These are phyloP conservation scores for Pollenia amentaria DNA, from an alignment of 2,888 invertebrate genomes.

Conservation along the genomic window DNA sequence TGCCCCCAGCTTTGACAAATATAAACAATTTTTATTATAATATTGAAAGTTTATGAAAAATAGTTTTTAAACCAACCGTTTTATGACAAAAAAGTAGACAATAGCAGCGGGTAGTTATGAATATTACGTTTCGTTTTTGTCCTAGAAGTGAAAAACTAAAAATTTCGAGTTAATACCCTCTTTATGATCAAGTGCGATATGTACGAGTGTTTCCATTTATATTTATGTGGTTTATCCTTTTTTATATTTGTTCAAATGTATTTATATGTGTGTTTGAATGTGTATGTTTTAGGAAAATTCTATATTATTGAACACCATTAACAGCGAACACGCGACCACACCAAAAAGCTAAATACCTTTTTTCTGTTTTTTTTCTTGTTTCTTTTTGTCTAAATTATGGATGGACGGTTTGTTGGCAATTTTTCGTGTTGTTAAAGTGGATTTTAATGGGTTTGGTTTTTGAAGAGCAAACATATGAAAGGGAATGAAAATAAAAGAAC, in stretches of 20 bases:
- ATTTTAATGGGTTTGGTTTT: conserved; percentile 68
- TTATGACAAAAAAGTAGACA: too few species aligned
- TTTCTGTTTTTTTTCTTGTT: conserved; percentile 40
- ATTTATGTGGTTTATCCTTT: conserved; percentile 60
- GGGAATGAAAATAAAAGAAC: conserved; percentile 30
- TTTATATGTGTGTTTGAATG: conserved; percentile 26
- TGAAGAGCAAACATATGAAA: conserved; percentile 33
- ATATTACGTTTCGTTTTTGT: too few species aligned
- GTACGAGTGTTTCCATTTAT: conserved; percentile 23
- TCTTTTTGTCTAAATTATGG: conserved; percentile 65
- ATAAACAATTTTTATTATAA: too few species aligned
- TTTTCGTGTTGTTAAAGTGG: conserved; percentile 61
- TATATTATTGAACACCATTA: conserved; percentile 73
- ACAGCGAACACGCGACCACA: conserved; percentile 72
- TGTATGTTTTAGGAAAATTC: conserved; percentile 51
- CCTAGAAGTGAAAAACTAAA: too few species aligned
- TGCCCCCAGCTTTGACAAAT: too few species aligned
- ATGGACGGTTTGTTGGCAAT: conserved; percentile 60
- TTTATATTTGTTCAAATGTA: conserved; percentile 31
- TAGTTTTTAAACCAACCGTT: too few species aligned
- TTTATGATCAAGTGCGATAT: too few species aligned
- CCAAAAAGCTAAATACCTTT: conserved; percentile 71
- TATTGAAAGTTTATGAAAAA: too few species aligned
- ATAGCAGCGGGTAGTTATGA: too few species aligned
- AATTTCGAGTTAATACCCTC: too few species aligned